These are phyloP conservation scores for Griposia aprilina DNA, from an alignment of 2,888 invertebrate species.

Conservation along the genomic window DNA sequence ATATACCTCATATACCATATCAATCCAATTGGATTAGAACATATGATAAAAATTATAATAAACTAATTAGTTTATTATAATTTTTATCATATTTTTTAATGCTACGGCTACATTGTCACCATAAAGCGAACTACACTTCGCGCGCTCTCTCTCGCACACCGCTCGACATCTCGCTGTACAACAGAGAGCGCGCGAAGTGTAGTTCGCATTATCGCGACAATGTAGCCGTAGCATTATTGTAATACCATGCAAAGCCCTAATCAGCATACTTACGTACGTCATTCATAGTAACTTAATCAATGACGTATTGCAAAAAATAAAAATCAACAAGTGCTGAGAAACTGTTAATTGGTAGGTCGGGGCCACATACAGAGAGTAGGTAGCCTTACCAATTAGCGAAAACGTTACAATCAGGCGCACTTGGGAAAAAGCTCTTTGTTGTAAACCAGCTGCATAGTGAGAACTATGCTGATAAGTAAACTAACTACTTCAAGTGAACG, in stretches of 20 bases:
- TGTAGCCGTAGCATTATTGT: not conserved
- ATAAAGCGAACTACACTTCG: too few species aligned
- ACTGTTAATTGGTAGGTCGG: constrained; percentile 52
- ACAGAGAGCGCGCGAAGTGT: too few species aligned
- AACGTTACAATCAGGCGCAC: constrained; percentile 15
- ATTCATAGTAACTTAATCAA: constrained; percentile 29
- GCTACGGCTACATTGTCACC: too few species aligned
- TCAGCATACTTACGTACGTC: too few species aligned
- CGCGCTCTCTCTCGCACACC: too few species aligned
- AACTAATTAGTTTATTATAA: too few species aligned
- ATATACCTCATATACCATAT: not conserved
- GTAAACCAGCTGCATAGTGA: not conserved
- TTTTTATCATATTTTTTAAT: too few species aligned
- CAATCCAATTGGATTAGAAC: too few species aligned
- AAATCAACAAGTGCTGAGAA: constrained; percentile 14
- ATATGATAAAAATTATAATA: too few species aligned
- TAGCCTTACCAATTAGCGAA: constrained; percentile 45
- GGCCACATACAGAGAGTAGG: constrained; percentile 26
- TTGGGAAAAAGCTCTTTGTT: constrained; percentile 41
- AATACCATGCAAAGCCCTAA: not conserved
- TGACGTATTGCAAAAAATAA: constrained; percentile 45
- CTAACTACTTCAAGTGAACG: not conserved
- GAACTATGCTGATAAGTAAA: not conserved
- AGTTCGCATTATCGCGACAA: too few species aligned
- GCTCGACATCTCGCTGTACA: too few species aligned